Conservation (phyloP, 2,888 invertebrate species). For the Lypha dubia region DNA sequence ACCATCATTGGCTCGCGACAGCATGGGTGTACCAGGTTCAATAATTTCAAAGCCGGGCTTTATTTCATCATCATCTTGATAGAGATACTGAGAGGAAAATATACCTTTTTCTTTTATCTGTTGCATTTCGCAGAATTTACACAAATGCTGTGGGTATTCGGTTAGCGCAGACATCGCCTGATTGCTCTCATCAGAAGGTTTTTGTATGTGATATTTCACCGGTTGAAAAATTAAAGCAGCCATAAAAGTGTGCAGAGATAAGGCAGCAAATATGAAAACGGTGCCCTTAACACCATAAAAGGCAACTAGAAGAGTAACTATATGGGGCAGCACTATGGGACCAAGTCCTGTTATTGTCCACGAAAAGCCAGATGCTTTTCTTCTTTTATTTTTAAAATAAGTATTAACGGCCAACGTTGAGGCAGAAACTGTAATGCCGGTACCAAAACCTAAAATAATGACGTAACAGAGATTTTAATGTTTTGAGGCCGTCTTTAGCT, state of each 20-base stretch:
- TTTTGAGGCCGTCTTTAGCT: too few relatives aligned
- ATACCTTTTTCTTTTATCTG: conserved; percentile 78
- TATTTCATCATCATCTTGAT: conserved; percentile 86
- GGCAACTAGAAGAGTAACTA: conserved; percentile 86
- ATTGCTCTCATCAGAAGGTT: conserved; percentile 45
- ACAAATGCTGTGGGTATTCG: conserved; percentile 73
- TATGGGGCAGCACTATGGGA: conserved; percentile 89
- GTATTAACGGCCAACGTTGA: conserved; percentile 89
- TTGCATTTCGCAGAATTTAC: conserved; percentile 79
- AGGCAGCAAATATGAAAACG: conserved; percentile 87
- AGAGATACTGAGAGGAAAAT: conserved; percentile 85
- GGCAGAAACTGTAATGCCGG: conserved; percentile 88
- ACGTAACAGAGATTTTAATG: background rate
- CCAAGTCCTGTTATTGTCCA: conserved; percentile 90
- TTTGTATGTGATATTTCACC: conserved; percentile 87
- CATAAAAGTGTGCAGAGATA: conserved; percentile 87
- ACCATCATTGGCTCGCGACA: conserved; percentile 84
- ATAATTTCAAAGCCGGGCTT: conserved; percentile 87
- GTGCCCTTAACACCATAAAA: conserved; percentile 88
- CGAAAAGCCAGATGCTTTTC: conserved; percentile 88
- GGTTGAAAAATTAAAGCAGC: conserved; percentile 89
- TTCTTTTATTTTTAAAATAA: conserved; percentile 88
- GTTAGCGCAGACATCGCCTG: conserved; percentile 50
- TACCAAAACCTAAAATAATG: conserved; percentile 83
- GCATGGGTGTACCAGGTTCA: conserved; percentile 88